A percentile compares a stretch with the other conserved stretches of the same genome.
phyloP scores from a whole-genome alignment of 2,888 invertebrate genomes.

The Anorthoa munda region DNA sequence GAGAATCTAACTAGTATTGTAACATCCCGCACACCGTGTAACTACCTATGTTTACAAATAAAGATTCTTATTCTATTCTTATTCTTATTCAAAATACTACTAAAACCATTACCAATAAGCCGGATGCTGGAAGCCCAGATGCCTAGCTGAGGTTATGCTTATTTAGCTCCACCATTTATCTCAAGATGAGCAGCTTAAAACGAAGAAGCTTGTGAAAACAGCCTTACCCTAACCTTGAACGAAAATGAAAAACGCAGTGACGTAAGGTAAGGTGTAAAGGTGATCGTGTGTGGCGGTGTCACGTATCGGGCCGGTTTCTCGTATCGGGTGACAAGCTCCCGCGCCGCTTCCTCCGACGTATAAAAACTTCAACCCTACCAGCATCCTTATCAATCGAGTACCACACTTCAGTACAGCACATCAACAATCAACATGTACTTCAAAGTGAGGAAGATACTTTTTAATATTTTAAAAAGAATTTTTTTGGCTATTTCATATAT shows the following conservation, averaged over 20 bases:
- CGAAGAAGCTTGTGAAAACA: conserved; percentile 66
- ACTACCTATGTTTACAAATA: no score
- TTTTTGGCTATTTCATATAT: background rate
- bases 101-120: no score
- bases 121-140: no score
- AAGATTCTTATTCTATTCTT: no score
- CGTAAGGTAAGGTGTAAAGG: conserved; percentile 83
- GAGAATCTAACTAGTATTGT: no score
- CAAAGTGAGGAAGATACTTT: conserved; percentile 79
- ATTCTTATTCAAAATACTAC: no score
- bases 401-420: conserved; percentile 78
- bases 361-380: conserved; percentile 86
- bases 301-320: conserved; percentile 85
- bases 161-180: background rate
- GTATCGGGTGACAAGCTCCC: conserved; percentile 81
- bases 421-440: conserved; percentile 87
- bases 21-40: no score
- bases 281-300: conserved; percentile 85
- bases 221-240: conserved; percentile 84
- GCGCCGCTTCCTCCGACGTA: conserved; percentile 79
- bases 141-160: no score
- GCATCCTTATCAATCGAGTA: conserved; percentile 83
- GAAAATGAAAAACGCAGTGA: conserved; percentile 83
- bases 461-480: conserved; percentile 17
- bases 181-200: background rate